Base-by-base conservation (phyloP, 2,797 vertebrate species). In the Gambelia wislizenii region DNA sequence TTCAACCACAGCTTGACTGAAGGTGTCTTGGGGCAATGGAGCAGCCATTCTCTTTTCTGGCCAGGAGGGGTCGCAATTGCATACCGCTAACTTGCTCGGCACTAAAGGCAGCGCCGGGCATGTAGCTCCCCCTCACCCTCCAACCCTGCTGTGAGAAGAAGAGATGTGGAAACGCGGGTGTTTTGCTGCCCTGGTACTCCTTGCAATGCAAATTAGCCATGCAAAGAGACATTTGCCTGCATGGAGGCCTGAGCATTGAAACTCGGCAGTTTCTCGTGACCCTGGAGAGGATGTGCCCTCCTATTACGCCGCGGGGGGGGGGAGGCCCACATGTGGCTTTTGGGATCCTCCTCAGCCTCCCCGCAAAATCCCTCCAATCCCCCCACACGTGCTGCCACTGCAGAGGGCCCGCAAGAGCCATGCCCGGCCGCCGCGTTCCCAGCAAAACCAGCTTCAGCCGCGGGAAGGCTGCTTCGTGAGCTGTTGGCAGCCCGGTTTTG, bases 61-160 rank as follows among this genome's bases (percentile, higher is more conserved):
- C 54, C 90, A 76, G 75, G 47, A 89, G 84, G 44, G 74, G 90
- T 54, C 90, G 47, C 74, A 39, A 85, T 79, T 79, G 70, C 47
- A 47, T 76, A 22, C 27, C 22, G 80, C n/a, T 1, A 36, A 36
- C 18, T 9, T 8, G 7, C 16, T 47, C 1, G 2, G 69, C 9
- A 6, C 0, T n/a, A 13, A 77, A 84, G n/a, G 20, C 6, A 30
- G 75, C 18, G 3, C 9, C 12, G 1, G 16, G 22, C 77, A 27
- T 69, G 36, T 16, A 4, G n/a, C 12, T 3, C n/a, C 4, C 10
- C 2, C 13, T 10, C 20, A 8, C 9, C 20, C 33, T 59, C 70
- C 54, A 20, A 20, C 56, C 56, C 77, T 14, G 27, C 74, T 44
- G 10, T 12, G 42, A 54, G 4, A 18, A 7, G 20, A 20, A 4